These are phyloP conservation scores for Riparia riparia DNA, from an alignment of 2,113 vertebrate species.

Conservation along the genomic window DNA sequence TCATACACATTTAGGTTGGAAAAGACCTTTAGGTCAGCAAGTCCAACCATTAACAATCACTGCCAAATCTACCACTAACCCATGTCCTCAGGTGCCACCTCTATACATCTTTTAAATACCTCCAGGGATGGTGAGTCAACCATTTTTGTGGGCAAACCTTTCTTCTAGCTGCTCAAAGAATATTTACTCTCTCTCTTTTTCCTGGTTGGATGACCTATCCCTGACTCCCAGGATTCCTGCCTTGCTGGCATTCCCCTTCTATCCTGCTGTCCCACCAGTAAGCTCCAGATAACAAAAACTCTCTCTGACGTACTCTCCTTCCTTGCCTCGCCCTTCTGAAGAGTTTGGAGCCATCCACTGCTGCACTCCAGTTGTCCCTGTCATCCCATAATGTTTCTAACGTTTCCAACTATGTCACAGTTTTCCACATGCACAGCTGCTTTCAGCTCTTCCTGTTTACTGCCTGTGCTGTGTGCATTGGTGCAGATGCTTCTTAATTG, in stretches of 20 bases:
- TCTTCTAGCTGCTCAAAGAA: neutral
- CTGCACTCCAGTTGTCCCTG: neutral
- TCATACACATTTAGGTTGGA: neutral
- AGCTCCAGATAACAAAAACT: neutral
- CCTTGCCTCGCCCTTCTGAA: neutral
- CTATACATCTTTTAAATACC: neutral
- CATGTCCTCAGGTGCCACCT: neutral
- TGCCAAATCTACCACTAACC: neutral
- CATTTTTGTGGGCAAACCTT: neutral
- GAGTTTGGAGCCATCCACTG: neutral
- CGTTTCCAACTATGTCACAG: neutral
- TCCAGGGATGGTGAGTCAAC: neutral
- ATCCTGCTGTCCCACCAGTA: neutral
- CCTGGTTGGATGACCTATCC: neutral
- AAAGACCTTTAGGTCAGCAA: neutral
- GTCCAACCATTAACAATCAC: neutral
- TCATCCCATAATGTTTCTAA: neutral
- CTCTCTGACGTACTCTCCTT: neutral
- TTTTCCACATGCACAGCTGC: neutral
- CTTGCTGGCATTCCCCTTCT: neutral
- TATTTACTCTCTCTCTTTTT: neutral
- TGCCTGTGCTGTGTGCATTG: neutral
- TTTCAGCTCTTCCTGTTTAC: neutral
- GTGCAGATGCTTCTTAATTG: neutral
- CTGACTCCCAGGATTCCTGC: neutral